These are phyloP conservation scores for Aleiodes testaceus DNA, from an alignment of 2,888 invertebrate species.

Conservation along the genomic window DNA sequence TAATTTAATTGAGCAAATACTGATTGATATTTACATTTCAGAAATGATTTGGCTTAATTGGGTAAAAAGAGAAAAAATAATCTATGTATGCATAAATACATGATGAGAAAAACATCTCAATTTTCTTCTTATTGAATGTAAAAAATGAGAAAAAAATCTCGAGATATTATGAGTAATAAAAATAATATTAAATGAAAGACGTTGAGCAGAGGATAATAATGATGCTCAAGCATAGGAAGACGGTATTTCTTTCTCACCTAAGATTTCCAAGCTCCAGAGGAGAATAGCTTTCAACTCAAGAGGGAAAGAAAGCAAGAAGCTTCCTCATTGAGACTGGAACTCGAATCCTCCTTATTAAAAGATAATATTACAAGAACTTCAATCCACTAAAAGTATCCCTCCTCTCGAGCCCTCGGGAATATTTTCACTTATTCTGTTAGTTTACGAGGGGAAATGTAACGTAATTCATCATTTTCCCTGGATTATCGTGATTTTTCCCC, in stretches of 20 bases:
- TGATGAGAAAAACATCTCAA: too few relatives aligned
- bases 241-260: slow-evolving; percentile 32
- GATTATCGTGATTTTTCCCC: too few relatives aligned
- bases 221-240: background rate
- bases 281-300: too few relatives aligned
- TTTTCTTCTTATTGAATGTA: background rate
- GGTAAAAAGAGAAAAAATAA: too few relatives aligned
- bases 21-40: too few relatives aligned
- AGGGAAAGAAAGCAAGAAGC: slow-evolving; percentile 27
- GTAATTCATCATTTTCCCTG: too few relatives aligned
- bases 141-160: background rate
- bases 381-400: slow-evolving; percentile 53
- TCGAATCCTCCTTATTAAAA: slow-evolving; percentile 62
- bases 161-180: background rate
- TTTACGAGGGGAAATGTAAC: slow-evolving; percentile 33
- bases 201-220: background rate
- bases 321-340: slow-evolving; percentile 54
- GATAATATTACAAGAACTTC: slow-evolving; percentile 61
- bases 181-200: background rate
- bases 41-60: too few relatives aligned
- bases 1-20: too few relatives aligned
- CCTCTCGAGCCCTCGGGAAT: slow-evolving; percentile 34
- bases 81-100: too few relatives aligned
- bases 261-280: background rate
- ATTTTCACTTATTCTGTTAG: slow-evolving; percentile 28